A percentile compares a stretch with the other conserved stretches of the same genome.
Conservation (phyloP, 2,113 vertebrate species). For the Accipiter virgatus region DNA sequence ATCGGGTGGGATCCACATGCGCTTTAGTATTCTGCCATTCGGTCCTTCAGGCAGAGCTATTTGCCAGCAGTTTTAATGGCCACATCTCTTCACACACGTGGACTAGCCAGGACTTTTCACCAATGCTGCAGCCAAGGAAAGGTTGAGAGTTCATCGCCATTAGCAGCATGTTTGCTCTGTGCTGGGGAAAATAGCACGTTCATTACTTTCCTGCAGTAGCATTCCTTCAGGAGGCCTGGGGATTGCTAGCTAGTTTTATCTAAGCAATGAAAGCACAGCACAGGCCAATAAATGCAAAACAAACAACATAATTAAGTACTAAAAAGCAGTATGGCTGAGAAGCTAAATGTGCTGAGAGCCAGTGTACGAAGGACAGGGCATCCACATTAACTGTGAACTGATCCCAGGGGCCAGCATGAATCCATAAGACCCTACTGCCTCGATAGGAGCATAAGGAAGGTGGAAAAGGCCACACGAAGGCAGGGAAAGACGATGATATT, state of each 20-base stretch:
- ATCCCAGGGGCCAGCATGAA: neutral
- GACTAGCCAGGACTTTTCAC: neutral
- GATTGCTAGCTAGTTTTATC: neutral
- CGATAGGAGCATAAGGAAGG: neutral
- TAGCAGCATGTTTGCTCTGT: neutral
- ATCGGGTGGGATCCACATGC: accelerated
- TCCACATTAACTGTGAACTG: neutral
- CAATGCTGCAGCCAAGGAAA: neutral
- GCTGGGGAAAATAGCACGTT: neutral
- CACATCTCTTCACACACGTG: neutral
- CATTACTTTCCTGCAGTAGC: neutral
- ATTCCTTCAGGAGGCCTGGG: neutral
- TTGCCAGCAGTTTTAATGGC: neutral
- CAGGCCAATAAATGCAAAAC: neutral
- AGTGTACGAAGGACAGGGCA: neutral
- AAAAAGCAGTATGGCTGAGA: neutral
- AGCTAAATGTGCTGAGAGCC: neutral
- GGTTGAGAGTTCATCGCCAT: neutral
- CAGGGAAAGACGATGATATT: neutral
- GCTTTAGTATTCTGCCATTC: neutral
- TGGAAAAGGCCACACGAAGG: neutral
- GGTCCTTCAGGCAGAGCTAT: neutral
- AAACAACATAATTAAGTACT: neutral
- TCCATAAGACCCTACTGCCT: neutral
- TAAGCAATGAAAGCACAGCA: neutral